Percentiles rank a stretch among this genome's conserved stretches.
Evolutionary conservation across 2,888 invertebrate species (phyloP).

Genomic region (Aphodius sticticus): DNA sequence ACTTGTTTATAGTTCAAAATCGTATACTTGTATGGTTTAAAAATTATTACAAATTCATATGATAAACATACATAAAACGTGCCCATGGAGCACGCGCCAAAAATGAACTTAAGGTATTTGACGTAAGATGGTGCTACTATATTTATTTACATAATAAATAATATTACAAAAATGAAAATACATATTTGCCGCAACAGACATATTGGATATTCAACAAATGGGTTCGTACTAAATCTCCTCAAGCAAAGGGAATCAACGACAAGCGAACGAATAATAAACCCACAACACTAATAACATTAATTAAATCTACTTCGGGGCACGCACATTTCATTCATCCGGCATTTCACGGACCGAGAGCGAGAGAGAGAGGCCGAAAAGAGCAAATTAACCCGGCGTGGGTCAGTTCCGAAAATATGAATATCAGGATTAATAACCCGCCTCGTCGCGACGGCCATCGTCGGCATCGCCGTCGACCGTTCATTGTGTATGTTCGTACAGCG

Average conservation of each 20-base stretch:
- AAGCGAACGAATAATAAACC: not conserved
- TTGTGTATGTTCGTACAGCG: constrained; percentile 4
- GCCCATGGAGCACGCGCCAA: too few species aligned
- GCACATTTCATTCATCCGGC: not conserved
- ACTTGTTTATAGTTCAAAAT: too few species aligned
- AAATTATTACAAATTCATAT: too few species aligned
- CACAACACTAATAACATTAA: not conserved
- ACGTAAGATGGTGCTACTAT: too few species aligned
- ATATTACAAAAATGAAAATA: too few species aligned
- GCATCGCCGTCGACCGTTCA: not conserved
- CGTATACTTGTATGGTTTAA: too few species aligned
- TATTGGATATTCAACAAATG: not conserved
- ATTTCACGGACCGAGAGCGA: not conserved
- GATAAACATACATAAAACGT: too few species aligned
- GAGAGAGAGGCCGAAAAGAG: not conserved
- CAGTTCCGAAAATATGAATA: not conserved
- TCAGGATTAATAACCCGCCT: not conserved
- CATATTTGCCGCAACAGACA: not conserved
- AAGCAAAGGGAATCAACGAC: not conserved
- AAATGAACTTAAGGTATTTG: too few species aligned
- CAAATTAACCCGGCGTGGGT: constrained; percentile 4
- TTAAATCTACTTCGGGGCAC: not conserved
- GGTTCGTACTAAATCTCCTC: not conserved
- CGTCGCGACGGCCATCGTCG: not conserved
- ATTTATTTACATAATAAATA: too few species aligned